Conservation (phyloP, 2,888 invertebrate species). For the Drosophila planitibia region DNA sequence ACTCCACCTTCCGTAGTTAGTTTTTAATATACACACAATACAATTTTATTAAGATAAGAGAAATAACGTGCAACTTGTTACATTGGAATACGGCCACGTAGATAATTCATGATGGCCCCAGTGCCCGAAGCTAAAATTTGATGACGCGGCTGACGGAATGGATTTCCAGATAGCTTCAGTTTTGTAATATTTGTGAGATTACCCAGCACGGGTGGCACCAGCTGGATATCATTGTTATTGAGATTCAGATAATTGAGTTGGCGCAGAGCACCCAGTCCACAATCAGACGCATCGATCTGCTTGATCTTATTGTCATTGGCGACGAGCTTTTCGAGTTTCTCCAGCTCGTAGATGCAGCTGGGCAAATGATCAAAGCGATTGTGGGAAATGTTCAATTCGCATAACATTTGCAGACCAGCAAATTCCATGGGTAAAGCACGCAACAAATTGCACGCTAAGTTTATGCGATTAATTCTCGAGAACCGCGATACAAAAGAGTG, state of each 20-base stretch:
- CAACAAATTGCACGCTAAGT: slow-evolving; percentile 90
- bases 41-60: neutral
- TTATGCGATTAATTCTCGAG: slow-evolving; percentile 88
- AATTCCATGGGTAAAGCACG: slow-evolving; percentile 88
- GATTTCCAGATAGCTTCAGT: slow-evolving; percentile 93
- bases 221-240: slow-evolving; percentile 90
- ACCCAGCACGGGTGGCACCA: slow-evolving; percentile 93
- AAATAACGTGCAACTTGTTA: neutral
- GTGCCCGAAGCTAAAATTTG: slow-evolving; percentile 94
- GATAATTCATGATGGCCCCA: slow-evolving; percentile 91
- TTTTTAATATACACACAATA: neutral
- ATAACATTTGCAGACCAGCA: slow-evolving; percentile 89
- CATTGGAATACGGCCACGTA: slow-evolving; percentile 91
- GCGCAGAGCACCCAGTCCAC: slow-evolving; percentile 88
- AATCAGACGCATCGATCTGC: slow-evolving; percentile 87
- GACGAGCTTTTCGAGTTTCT: slow-evolving; percentile 90
- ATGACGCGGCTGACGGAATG: slow-evolving; percentile 94
- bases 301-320: slow-evolving; percentile 90
- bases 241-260: slow-evolving; percentile 89
- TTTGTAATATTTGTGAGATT: slow-evolving; percentile 90
- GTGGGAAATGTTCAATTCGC: slow-evolving; percentile 90
- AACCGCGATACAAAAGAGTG: slow-evolving; percentile 88
- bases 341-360: slow-evolving; percentile 90
- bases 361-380: slow-evolving; percentile 90
- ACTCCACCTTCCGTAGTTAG: neutral